These are phyloP conservation scores for Platerodrilus igneus DNA, from an alignment of 2,888 invertebrate genomes.

Conservation along the genomic window DNA sequence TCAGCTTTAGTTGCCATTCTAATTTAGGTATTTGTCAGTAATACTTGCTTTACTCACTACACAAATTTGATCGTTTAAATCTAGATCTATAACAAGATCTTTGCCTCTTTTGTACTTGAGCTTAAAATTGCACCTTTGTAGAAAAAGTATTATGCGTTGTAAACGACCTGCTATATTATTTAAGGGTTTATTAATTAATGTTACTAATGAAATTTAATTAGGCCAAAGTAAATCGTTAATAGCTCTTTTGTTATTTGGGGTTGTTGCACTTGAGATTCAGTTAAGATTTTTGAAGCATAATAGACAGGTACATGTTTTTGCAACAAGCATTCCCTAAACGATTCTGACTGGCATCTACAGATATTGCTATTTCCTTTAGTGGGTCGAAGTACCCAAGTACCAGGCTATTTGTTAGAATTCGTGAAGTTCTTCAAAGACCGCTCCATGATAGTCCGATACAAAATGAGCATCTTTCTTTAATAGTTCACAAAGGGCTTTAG, in stretches of 20 bases:
- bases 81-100: no score
- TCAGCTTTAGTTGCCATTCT: no score
- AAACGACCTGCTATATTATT: no score
- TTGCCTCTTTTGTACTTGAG: no score
- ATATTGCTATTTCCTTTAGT: not conserved
- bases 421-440: not conserved
- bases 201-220: not conserved
- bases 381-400: not conserved
- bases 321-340: slow-evolving; percentile 32
- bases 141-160: no score
- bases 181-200: no score
- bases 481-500: not conserved
- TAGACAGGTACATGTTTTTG: slow-evolving; percentile 33
- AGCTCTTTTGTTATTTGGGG: slow-evolving; percentile 42
- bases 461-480: slow-evolving; percentile 1
- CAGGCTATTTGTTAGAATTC: not conserved
- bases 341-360: slow-evolving; percentile 3
- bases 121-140: no score
- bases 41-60: no score
- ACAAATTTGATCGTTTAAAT: no score
- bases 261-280: slow-evolving; percentile 31
- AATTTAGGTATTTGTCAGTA: no score
- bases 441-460: not conserved
- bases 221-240: slow-evolving; percentile 34
- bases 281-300: slow-evolving; percentile 34